Conservation (phyloP, 2,888 invertebrate genomes). For the Metacarcinus magister region DNA sequence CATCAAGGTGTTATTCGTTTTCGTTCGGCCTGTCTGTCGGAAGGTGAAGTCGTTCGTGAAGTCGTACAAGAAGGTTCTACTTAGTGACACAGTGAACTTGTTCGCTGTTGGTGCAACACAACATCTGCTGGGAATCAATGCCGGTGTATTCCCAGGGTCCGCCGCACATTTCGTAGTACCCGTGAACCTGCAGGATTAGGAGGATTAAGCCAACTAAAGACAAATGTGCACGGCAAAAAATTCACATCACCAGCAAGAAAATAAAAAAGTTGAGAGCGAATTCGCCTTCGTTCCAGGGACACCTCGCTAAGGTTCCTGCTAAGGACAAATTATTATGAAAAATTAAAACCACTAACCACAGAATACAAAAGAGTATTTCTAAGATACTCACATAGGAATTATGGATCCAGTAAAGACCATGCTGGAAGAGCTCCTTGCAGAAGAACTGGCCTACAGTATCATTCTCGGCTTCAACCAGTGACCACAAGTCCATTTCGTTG, state of each 20-base stretch:
- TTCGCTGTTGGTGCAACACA: constrained; percentile 4
- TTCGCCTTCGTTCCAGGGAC: background rate
- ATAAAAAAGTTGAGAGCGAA: background rate
- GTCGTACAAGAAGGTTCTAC: background rate
- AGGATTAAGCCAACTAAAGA: background rate
- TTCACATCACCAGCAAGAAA: background rate
- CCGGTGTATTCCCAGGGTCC: constrained; percentile 60
- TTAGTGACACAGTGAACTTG: constrained; percentile 39
- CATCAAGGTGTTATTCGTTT: background rate
- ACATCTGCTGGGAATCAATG: constrained; percentile 31
- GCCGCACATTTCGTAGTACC: constrained; percentile 58
- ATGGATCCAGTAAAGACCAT: constrained; percentile 67
- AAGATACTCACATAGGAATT: background rate
- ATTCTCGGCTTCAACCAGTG: background rate
- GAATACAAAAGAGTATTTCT: background rate
- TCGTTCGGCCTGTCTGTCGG: background rate
- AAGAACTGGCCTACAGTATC: constrained; percentile 61
- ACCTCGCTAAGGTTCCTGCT: no score
- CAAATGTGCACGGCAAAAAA: background rate
- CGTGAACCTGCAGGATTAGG: background rate
- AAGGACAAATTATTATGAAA: background rate
- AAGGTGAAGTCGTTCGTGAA: background rate
- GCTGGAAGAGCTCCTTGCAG: constrained; percentile 50
- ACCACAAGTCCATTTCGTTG: constrained; percentile 70
- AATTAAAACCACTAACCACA: background rate